phyloP scores from a whole-genome alignment of 2,113 vertebrate species.

The Rhizomys pruinosus region DNA sequence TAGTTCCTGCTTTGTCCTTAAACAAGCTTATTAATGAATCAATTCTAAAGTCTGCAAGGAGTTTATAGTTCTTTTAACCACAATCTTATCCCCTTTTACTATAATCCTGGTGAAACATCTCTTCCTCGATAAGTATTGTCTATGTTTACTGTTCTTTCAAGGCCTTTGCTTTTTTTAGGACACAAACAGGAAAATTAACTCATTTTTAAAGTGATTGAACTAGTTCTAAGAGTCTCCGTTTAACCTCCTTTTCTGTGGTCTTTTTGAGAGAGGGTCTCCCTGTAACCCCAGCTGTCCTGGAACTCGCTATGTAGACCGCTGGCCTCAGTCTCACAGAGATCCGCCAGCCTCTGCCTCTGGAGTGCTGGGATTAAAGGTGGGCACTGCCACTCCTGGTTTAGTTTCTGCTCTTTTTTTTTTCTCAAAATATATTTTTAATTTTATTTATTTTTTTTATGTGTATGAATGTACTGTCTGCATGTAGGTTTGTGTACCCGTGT shows the following conservation, averaged over 20 bases:
- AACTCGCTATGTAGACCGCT: too few species aligned
- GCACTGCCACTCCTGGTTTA: too few species aligned
- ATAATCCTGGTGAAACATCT: background rate
- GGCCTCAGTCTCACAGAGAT: too few species aligned
- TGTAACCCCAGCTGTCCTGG: too few species aligned
- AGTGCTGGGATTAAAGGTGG: too few species aligned
- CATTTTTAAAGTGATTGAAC: background rate
- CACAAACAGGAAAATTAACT: background rate
- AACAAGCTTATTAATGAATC: background rate
- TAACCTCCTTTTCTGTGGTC: background rate
- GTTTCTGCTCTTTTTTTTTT: too few species aligned
- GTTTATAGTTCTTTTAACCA: background rate
- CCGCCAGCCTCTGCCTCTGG: too few species aligned
- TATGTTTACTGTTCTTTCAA: background rate
- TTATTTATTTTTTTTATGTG: too few species aligned
- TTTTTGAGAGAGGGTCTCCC: too few species aligned
- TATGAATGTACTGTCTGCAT: too few species aligned
- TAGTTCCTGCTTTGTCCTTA: background rate
- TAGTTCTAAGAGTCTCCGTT: background rate
- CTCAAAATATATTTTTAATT: too few species aligned
- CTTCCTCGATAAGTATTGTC: background rate
- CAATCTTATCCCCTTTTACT: background rate
- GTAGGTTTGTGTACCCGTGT: too few species aligned
- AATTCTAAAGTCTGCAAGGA: background rate
- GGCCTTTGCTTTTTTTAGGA: background rate